Evolutionary conservation across 2,113 vertebrate genomes (phyloP).

Genomic region (Hemicordylus capensis): DNA sequence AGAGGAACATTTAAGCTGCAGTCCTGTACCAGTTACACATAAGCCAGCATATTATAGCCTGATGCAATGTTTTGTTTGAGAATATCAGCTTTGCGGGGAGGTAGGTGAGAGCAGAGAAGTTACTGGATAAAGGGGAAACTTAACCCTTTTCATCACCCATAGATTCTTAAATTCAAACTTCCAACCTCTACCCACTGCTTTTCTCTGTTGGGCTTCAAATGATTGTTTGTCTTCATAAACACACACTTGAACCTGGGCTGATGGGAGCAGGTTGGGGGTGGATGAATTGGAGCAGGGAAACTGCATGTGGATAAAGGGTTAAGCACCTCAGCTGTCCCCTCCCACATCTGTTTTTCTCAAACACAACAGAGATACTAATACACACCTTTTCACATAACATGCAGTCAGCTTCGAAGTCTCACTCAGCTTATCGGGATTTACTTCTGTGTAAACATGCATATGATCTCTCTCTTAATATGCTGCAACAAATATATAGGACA

Average conservation of each 20-base stretch:
- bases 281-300: not conserved
- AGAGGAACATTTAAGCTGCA: constrained; percentile 2
- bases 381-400: not conserved
- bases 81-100: not conserved
- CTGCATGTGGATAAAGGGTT: not conserved
- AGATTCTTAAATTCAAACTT: not conserved
- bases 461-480: not conserved
- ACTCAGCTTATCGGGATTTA: not conserved
- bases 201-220: not conserved
- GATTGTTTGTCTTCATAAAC: not conserved
- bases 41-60: not conserved
- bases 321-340: not conserved
- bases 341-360: not conserved
- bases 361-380: not conserved
- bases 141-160: not conserved
- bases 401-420: not conserved
- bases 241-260: not conserved
- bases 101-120: not conserved
- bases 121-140: not conserved
- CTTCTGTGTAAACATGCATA: not conserved
- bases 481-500: not conserved
- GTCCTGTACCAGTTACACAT: too few relatives aligned
- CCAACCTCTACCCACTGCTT: too few relatives aligned
- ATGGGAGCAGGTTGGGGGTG: not conserved
- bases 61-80: not conserved